Evolutionary conservation across 2,797 vertebrate genomes (phyloP).

Genomic region (Macrochelys suwanniensis): DNA sequence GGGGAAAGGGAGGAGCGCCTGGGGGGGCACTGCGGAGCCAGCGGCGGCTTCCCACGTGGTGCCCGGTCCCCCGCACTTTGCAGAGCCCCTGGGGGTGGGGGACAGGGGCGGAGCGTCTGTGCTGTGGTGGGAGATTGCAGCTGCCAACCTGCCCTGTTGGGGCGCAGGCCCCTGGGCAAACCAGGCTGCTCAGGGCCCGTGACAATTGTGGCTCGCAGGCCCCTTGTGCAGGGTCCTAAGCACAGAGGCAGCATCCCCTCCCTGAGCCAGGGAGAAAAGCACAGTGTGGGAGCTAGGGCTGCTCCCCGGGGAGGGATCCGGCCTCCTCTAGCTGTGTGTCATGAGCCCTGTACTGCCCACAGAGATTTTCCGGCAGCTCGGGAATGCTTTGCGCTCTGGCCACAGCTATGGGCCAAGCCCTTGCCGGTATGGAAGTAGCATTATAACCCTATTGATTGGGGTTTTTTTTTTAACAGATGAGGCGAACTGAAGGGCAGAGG

Average conservation of each 20-base stretch:
- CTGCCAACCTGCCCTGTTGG: no score
- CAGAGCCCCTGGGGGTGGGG: no score
- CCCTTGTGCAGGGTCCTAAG: no score
- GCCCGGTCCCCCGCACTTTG: no score
- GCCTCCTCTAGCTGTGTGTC: neutral
- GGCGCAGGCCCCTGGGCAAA: no score
- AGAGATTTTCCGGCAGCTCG: neutral
- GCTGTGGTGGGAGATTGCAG: no score
- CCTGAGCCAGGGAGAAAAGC: neutral
- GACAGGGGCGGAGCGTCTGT: no score
- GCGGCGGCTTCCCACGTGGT: no score
- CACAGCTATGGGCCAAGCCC: neutral
- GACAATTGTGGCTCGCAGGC: no score
- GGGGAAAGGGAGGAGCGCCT: neutral
- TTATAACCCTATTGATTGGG: neutral
- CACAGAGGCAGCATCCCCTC: neutral
- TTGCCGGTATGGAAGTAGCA: neutral
- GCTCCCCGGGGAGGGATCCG: neutral
- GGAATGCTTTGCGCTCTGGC: neutral
- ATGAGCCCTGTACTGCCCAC: neutral
- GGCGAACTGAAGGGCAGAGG: neutral
- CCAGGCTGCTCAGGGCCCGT: no score
- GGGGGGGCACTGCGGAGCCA: neutral
- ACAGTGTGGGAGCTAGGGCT: neutral
- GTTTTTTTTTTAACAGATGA: neutral